A percentile compares a stretch with the other conserved stretches of the same genome.
Conservation (phyloP, 2,888 invertebrate species). For the Pollenia labialis region DNA sequence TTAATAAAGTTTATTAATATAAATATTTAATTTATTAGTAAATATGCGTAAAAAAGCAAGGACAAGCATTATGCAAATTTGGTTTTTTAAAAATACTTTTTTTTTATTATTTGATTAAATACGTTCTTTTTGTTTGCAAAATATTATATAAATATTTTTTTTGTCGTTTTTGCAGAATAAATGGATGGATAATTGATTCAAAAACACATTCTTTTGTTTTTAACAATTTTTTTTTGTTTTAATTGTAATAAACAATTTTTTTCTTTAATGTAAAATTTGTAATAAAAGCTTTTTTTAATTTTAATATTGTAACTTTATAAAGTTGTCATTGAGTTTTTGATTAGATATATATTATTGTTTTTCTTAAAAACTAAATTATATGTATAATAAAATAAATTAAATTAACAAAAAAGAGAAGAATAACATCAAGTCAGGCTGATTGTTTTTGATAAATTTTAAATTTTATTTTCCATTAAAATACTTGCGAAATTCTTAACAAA, state of each 20-base stretch:
- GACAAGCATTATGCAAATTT: constrained; percentile 73
- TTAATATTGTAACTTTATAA: constrained; percentile 10
- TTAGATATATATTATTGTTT: not conserved
- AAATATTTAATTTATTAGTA: constrained; percentile 66
- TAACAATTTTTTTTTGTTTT: constrained; percentile 55
- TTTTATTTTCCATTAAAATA: too few species aligned
- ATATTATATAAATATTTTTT: constrained; percentile 58
- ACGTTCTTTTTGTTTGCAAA: constrained; percentile 58
- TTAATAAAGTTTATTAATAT: constrained; percentile 53
- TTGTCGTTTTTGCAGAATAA: constrained; percentile 74
- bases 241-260: constrained; percentile 34
- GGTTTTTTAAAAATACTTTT: constrained; percentile 63
- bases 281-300: constrained; percentile 51
- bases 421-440: too few species aligned
- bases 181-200: constrained; percentile 77
- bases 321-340: constrained; percentile 23
- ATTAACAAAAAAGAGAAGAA: too few species aligned
- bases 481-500: too few species aligned
- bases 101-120: constrained; percentile 57
- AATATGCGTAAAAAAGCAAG: constrained; percentile 74
- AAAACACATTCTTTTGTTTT: constrained; percentile 67
- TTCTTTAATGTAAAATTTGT: constrained; percentile 62
- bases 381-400: not conserved
- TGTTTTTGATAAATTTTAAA: too few species aligned
- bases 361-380: constrained; percentile 11